phyloP scores from a whole-genome alignment of 2,797 vertebrate genomes.

The Acestrorhynchus altus region DNA sequence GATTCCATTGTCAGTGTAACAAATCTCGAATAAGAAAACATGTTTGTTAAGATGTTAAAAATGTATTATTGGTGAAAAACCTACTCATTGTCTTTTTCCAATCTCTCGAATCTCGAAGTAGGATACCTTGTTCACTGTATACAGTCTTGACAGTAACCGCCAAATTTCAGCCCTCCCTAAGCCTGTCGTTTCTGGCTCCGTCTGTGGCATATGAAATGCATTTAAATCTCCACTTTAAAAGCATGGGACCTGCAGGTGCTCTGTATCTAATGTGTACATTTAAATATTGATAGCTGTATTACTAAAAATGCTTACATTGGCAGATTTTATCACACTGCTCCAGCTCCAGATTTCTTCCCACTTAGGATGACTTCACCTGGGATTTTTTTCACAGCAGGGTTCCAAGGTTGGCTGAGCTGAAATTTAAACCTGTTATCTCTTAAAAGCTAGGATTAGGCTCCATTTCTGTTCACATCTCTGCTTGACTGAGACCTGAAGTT shows the following conservation, averaged over 20 bases:
- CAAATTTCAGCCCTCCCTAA: neutral
- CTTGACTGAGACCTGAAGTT: neutral
- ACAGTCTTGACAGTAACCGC: neutral
- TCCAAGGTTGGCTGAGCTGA: neutral
- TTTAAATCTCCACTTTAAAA: neutral
- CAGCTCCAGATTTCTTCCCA: conserved; percentile 6
- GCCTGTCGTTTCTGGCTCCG: neutral
- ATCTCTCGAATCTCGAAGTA: neutral
- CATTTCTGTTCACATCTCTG: neutral
- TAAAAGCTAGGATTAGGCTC: conserved; percentile 5
- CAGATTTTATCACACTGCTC: neutral
- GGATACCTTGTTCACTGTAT: neutral
- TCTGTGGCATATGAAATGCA: neutral
- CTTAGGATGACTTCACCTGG: conserved; percentile 1
- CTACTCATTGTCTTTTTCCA: neutral
- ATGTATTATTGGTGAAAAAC: no score
- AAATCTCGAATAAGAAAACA: no score
- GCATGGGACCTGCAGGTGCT: neutral
- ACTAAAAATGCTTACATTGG: neutral
- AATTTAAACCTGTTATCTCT: conserved; percentile 32
- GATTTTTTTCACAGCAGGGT: conserved; percentile 31
- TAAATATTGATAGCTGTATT: conserved; percentile 26
- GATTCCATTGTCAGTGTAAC: no score
- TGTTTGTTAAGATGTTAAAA: no score
- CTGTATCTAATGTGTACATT: neutral